Evolutionary conservation across 2,113 vertebrate species (phyloP).

Genomic region (Pyrgilauda ruficollis): DNA sequence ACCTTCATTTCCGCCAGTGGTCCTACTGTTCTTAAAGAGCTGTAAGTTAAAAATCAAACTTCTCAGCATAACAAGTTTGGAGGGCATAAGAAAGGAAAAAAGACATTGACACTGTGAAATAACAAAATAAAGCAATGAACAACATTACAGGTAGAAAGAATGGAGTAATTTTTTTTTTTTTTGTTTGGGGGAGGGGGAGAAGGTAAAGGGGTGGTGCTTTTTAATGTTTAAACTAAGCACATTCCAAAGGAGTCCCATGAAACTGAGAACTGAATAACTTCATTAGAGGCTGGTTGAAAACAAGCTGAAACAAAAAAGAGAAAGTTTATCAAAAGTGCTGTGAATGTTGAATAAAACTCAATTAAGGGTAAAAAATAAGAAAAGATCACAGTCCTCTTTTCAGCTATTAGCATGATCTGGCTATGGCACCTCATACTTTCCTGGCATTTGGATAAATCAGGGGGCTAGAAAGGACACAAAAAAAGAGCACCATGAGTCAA

Average conservation of each 20-base stretch:
- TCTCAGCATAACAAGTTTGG: background rate
- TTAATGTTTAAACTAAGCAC: background rate
- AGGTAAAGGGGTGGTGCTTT: background rate
- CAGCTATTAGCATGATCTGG: background rate
- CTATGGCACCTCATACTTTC: background rate
- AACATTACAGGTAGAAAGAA: background rate
- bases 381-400: background rate
- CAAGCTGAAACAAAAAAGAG: background rate
- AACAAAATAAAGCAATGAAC: background rate
- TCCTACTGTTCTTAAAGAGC: background rate
- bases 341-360: background rate
- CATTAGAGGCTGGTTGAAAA: background rate
- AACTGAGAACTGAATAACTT: background rate
- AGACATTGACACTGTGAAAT: background rate
- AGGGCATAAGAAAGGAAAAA: background rate
- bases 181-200: accelerated
- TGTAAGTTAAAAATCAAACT: background rate
- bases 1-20: background rate
- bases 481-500: background rate
- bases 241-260: background rate
- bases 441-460: background rate
- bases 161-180: too few relatives aligned
- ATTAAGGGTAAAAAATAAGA: background rate
- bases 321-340: background rate
- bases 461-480: background rate